These are phyloP conservation scores for Acromyrmex heyeri DNA, from an alignment of 1,140 invertebrate species.

Conservation along the genomic window DNA sequence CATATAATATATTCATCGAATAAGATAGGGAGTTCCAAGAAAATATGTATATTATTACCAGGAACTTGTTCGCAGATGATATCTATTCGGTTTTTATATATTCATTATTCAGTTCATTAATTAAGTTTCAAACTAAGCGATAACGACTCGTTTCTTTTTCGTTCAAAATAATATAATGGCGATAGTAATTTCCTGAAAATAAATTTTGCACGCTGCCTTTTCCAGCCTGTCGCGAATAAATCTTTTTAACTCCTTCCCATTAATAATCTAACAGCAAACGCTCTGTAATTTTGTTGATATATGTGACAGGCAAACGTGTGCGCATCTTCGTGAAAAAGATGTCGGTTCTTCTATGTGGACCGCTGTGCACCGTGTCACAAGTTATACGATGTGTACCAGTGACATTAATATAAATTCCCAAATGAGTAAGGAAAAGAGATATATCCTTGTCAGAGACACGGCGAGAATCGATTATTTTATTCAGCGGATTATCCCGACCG, in stretches of 20 bases:
- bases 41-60: not conserved
- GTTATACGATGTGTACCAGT: not conserved
- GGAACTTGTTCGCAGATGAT: not conserved
- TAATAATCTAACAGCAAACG: constrained; percentile 23
- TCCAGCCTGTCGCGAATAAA: not conserved
- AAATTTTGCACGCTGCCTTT: not conserved
- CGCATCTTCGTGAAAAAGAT: constrained; percentile 4
- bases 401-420: constrained; percentile 54
- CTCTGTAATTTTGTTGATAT: constrained; percentile 47
- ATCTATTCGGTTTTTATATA: constrained; percentile 4
- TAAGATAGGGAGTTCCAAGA: not conserved
- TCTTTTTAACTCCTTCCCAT: constrained; percentile 21
- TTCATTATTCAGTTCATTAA: constrained; percentile 36
- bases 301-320: not conserved
- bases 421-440: constrained; percentile 38
- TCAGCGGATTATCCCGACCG: constrained; percentile 20
- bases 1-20: not conserved
- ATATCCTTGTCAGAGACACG: constrained; percentile 35
- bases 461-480: constrained; percentile 51
- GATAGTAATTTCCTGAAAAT: constrained; percentile 40
- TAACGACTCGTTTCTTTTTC: not conserved
- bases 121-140: not conserved
- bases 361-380: not conserved
- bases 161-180: constrained; percentile 1
- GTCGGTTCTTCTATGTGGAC: not conserved